phyloP scores from a whole-genome alignment of 2,797 vertebrate species.

The Pseudomugil tenellus region DNA sequence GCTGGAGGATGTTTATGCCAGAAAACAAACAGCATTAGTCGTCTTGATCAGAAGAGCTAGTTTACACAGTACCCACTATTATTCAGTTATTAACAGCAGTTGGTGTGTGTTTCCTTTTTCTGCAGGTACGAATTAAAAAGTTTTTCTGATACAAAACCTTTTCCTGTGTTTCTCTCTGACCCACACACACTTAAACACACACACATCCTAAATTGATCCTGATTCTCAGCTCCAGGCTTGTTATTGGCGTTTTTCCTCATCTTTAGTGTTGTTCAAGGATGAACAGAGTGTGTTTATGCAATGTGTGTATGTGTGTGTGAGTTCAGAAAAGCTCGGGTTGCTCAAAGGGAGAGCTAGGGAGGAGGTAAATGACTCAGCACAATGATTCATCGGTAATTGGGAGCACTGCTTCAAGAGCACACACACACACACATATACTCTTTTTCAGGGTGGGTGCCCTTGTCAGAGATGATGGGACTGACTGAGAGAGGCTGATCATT shows the following conservation, averaged over 20 bases:
- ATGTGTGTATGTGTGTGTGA: constrained; percentile 20
- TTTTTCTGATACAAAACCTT: constrained; percentile 36
- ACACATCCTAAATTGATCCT: constrained; percentile 45
- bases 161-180: not conserved
- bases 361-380: constrained; percentile 69
- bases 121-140: constrained; percentile 14
- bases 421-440: constrained; percentile 18
- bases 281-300: constrained; percentile 45
- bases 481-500: constrained; percentile 59
- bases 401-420: constrained; percentile 52
- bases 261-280: constrained; percentile 33
- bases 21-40: constrained; percentile 63
- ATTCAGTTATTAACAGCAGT: constrained; percentile 32
- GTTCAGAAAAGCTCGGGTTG: constrained; percentile 32
- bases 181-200: constrained; percentile 7
- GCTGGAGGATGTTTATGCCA: constrained; percentile 50
- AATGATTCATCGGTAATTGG: constrained; percentile 72
- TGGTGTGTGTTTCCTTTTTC: constrained; percentile 9
- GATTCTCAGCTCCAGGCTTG: constrained; percentile 29
- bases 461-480: constrained; percentile 58
- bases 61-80: constrained; percentile 6
- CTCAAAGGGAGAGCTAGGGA: constrained; percentile 38
- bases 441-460: constrained; percentile 47
- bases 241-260: constrained; percentile 52
- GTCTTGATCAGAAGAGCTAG: constrained; percentile 39